A percentile compares a stretch with the other conserved stretches of the same genome.
These are phyloP conservation scores for Dysidea cf. avara DNA, from an alignment of 37 sponge, comb jelly and placozoan species.

Conservation along the genomic window DNA sequence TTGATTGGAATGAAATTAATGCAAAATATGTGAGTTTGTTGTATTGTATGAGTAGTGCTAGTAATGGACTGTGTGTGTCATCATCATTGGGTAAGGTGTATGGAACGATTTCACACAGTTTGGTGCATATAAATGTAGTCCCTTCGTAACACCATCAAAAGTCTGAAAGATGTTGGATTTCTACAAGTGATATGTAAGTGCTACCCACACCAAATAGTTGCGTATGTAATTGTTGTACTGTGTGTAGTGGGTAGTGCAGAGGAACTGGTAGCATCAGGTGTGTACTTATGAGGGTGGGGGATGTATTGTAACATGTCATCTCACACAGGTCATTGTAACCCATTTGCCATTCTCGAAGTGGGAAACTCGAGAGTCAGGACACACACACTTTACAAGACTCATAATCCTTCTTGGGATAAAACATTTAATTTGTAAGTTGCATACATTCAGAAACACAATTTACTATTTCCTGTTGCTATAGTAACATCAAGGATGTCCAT, in stretches of 20 bases:
- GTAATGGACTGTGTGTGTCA: too few relatives aligned
- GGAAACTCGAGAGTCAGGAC: slow-evolving; percentile 74
- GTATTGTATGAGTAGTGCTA: too few relatives aligned
- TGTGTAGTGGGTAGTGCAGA: slow-evolving; percentile 32
- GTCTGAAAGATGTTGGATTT: slow-evolving; percentile 54
- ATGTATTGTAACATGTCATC: not conserved
- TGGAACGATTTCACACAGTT: too few relatives aligned
- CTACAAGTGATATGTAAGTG: slow-evolving; percentile 53
- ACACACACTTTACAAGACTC: slow-evolving; percentile 50
- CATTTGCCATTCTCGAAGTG: slow-evolving; percentile 76
- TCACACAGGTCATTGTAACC: slow-evolving; percentile 49
- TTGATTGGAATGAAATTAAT: not conserved
- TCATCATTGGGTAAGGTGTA: too few relatives aligned
- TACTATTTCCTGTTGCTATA: slow-evolving; percentile 22
- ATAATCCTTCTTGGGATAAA: slow-evolving; percentile 82
- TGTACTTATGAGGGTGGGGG: too few relatives aligned
- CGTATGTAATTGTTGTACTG: not conserved
- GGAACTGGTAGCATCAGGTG: slow-evolving; percentile 13
- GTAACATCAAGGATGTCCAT: slow-evolving; percentile 86
- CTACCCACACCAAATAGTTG: too few relatives aligned
- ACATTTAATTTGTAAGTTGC: slow-evolving; percentile 77
- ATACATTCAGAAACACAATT: not conserved
- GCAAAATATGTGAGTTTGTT: slow-evolving; percentile 62
- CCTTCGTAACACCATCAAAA: not conserved
- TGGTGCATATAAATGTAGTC: too few relatives aligned